These are phyloP conservation scores for Cantharis lateralis DNA, from an alignment of 2,888 invertebrate species.

Conservation along the genomic window DNA sequence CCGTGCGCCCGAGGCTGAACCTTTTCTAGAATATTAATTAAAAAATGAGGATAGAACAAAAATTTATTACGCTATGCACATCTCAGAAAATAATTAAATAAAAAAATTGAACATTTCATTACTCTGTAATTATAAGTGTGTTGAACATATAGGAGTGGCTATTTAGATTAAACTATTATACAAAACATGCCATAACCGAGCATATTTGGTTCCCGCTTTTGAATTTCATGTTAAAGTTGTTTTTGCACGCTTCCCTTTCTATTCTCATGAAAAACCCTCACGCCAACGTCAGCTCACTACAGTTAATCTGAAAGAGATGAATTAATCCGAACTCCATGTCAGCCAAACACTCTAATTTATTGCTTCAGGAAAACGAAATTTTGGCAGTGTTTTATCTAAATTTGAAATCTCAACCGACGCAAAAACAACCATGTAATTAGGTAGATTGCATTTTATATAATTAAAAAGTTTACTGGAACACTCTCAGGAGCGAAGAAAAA, in stretches of 20 bases:
- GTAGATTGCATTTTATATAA: conserved; percentile 55
- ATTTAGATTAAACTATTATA: conserved; percentile 23
- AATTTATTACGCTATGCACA: neutral
- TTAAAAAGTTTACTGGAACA: conserved; percentile 49
- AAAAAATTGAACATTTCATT: neutral
- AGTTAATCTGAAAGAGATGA: conserved; percentile 58
- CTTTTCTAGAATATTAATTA: neutral
- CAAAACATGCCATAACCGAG: conserved; percentile 21
- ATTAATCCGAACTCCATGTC: conserved; percentile 57
- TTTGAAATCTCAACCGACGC: conserved; percentile 53
- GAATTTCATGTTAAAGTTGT: conserved; percentile 31
- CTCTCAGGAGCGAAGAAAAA: conserved; percentile 4
- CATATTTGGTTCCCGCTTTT: conserved; percentile 30
- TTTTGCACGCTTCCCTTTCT: conserved; percentile 31
- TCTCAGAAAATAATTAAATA: neutral
- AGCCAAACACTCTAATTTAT: conserved; percentile 56
- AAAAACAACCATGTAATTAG: conserved; percentile 54
- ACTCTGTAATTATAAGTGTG: neutral
- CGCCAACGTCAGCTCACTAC: conserved; percentile 54
- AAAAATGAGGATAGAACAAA: neutral
- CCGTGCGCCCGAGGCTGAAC: neutral
- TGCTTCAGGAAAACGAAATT: conserved; percentile 55
- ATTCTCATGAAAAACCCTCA: conserved; percentile 40
- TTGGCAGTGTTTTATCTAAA: conserved; percentile 58
- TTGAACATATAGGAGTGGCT: neutral